Conservation (phyloP, 2,113 vertebrate species). For the Pleuronectes platessa region DNA sequence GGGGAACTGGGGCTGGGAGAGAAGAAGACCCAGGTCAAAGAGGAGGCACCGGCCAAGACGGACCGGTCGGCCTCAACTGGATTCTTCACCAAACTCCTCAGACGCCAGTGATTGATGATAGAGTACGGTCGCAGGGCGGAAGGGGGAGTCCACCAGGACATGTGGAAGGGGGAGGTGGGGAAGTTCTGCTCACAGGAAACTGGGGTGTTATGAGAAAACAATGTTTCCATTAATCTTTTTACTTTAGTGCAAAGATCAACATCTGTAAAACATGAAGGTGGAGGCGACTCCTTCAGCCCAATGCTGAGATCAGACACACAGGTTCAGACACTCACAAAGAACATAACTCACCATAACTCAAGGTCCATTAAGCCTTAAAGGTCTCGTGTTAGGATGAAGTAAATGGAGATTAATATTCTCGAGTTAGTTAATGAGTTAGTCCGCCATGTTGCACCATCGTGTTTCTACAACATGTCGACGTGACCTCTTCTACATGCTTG, state of each 20-base stretch:
- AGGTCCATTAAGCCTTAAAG: too few relatives aligned
- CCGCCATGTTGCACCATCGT: too few relatives aligned
- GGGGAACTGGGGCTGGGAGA: constrained; percentile 87
- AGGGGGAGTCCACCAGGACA: constrained; percentile 37
- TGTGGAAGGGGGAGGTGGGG: not conserved
- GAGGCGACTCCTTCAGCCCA: not conserved
- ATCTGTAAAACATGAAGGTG: not conserved
- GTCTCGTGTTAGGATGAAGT: too few relatives aligned
- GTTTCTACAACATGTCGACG: too few relatives aligned
- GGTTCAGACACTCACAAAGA: too few relatives aligned
- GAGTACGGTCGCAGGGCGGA: not conserved
- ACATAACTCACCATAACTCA: too few relatives aligned
- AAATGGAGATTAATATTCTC: too few relatives aligned
- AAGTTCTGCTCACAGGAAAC: not conserved
- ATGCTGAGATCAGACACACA: too few relatives aligned
- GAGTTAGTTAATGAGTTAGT: too few relatives aligned
- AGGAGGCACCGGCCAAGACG: constrained; percentile 68
- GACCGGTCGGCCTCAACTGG: constrained; percentile 79
- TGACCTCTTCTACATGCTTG: too few relatives aligned
- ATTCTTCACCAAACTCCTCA: constrained; percentile 94
- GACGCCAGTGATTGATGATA: constrained; percentile 84
- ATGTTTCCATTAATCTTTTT: constrained; percentile 41
- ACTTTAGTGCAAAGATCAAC: not conserved
- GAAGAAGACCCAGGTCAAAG: constrained; percentile 57
- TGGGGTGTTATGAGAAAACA: not conserved